These are phyloP conservation scores for Plagiodera versicolora DNA, from an alignment of 2,888 invertebrate genomes.

Conservation along the genomic window DNA sequence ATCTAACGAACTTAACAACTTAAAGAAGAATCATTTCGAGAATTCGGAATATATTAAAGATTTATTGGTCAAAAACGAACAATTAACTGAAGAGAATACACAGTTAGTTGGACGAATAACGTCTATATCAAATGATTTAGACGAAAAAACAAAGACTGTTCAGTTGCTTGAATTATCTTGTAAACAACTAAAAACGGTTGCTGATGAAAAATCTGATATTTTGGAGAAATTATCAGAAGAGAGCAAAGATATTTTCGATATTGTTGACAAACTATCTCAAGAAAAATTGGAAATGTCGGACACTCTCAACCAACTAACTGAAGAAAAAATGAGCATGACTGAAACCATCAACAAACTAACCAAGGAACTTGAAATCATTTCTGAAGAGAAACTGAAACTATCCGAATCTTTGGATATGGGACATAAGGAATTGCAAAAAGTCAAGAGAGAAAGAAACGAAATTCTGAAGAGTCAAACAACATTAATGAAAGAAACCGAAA, in stretches of 20 bases:
- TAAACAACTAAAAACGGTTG: constrained; percentile 13
- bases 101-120: constrained; percentile 15
- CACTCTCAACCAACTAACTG: constrained; percentile 17
- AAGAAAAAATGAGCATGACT: constrained; percentile 18
- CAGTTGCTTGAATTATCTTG: constrained; percentile 17
- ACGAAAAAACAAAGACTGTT: constrained; percentile 21
- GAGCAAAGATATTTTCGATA: constrained; percentile 28
- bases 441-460: constrained; percentile 40
- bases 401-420: constrained; percentile 29
- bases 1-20: constrained; percentile 18
- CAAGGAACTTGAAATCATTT: constrained; percentile 17
- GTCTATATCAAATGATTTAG: constrained; percentile 16
- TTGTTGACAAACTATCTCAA: constrained; percentile 29
- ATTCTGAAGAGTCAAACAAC: constrained; percentile 41
- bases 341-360: constrained; percentile 16
- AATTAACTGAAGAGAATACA: constrained; percentile 19
- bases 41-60: constrained; percentile 23
- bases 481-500: constrained; percentile 43
- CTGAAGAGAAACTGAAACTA: constrained; percentile 29
- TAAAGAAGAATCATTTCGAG: constrained; percentile 20
- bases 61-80: constrained; percentile 14
- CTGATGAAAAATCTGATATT: constrained; percentile 22
- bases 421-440: constrained; percentile 38
- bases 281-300: constrained; percentile 27
- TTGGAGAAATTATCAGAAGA: constrained; percentile 25